These are phyloP conservation scores for Thaumatotibia leucotreta DNA, from an alignment of 1,140 invertebrate genomes.

Conservation along the genomic window DNA sequence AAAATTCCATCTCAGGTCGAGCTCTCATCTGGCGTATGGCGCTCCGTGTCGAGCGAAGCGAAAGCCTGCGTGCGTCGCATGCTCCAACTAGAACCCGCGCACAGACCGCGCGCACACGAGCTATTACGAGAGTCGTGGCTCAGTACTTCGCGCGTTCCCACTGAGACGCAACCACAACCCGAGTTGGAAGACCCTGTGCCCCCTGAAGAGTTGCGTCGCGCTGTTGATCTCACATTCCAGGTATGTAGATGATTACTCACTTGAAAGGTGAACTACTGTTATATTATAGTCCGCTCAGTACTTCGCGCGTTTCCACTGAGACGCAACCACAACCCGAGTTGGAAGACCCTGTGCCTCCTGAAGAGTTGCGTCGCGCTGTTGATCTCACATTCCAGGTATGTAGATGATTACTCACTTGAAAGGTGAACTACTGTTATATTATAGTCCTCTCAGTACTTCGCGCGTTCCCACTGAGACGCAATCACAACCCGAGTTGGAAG, in stretches of 20 bases:
- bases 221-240: slow-evolving; percentile 69
- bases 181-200: slow-evolving; percentile 30
- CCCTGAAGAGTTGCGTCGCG: slow-evolving; percentile 48
- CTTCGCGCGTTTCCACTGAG: too few species aligned
- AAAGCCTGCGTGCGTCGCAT: slow-evolving; percentile 94
- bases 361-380: too few species aligned
- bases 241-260: slow-evolving; percentile 29
- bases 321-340: too few species aligned
- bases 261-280: too few species aligned
- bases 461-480: too few species aligned
- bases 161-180: slow-evolving; percentile 56
- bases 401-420: too few species aligned
- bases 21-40: slow-evolving; percentile 68
- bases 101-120: slow-evolving; percentile 89
- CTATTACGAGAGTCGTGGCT: slow-evolving; percentile 94
- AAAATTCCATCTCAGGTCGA: slow-evolving; percentile 65
- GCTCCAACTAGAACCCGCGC: slow-evolving; percentile 94
- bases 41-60: slow-evolving; percentile 86
- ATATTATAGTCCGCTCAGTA: too few species aligned
- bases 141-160: slow-evolving; percentile 74
- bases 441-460: too few species aligned
- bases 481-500: too few species aligned
- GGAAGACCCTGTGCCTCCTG: too few species aligned
- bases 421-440: too few species aligned
- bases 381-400: too few species aligned